phyloP scores from a whole-genome alignment of 2,888 invertebrate species.

The Carabus problematicus region DNA sequence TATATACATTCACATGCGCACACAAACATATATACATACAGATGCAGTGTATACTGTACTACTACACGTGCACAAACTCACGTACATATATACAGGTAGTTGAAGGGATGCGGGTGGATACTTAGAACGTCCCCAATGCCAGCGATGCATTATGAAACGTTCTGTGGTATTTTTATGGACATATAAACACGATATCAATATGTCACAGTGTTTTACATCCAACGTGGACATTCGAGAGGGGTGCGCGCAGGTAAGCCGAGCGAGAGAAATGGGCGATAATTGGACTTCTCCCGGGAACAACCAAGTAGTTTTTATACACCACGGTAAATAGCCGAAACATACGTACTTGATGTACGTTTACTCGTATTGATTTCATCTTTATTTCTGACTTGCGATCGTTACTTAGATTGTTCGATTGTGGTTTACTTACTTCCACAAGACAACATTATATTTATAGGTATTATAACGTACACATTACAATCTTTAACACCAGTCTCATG shows the following conservation, averaged over 20 bases:
- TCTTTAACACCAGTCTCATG: too few species aligned
- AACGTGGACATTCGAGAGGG: not conserved
- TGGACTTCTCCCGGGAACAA: slow-evolving; percentile 26
- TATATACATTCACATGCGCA: slow-evolving; percentile 22
- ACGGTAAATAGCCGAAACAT: slow-evolving; percentile 13
- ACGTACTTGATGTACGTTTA: not conserved
- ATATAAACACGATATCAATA: slow-evolving; percentile 60
- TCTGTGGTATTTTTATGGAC: slow-evolving; percentile 60
- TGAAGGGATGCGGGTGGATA: slow-evolving; percentile 9
- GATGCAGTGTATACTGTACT: slow-evolving; percentile 34
- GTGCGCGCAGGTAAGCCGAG: not conserved
- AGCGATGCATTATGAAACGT: slow-evolving; percentile 58
- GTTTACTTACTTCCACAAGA: too few species aligned
- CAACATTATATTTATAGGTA: too few species aligned
- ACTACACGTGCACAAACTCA: not conserved
- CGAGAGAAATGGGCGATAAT: slow-evolving; percentile 25
- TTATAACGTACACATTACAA: too few species aligned
- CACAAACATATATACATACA: slow-evolving; percentile 2
- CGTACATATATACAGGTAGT: slow-evolving; percentile 5
- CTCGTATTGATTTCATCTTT: too few species aligned
- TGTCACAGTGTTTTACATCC: slow-evolving; percentile 52
- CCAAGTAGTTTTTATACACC: slow-evolving; percentile 1
- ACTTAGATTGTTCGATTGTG: too few species aligned
- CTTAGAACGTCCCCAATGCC: slow-evolving; percentile 9
- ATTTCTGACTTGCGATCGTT: too few species aligned